A percentile compares a stretch with the other conserved stretches of the same genome.
These are phyloP conservation scores for Neofelis nebulosa DNA, from an alignment of 2,113 vertebrate species.

Conservation along the genomic window DNA sequence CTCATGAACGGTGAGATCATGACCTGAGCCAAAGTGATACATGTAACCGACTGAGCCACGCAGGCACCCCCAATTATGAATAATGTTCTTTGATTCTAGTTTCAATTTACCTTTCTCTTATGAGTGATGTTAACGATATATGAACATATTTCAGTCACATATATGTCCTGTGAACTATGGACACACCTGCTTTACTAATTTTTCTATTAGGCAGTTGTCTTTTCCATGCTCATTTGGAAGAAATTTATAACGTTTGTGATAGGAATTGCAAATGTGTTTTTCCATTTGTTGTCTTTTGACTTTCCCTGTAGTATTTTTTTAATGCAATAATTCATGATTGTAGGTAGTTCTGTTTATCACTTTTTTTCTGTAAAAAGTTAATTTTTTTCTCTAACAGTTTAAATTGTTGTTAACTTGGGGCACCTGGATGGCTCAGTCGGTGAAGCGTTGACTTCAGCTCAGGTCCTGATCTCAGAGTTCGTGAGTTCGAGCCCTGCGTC, in stretches of 20 bases:
- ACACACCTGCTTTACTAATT: not conserved
- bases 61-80: not conserved
- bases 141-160: not conserved
- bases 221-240: not conserved
- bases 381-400: not conserved
- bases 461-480: too few species aligned
- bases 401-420: not conserved
- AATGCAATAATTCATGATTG: not conserved
- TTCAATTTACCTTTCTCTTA: not conserved
- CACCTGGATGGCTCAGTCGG: too few species aligned
- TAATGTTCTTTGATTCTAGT: not conserved
- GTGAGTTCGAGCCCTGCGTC: rapidly evolving
- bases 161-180: not conserved
- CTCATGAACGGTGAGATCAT: too few species aligned
- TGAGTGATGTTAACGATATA: not conserved
- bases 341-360: not conserved
- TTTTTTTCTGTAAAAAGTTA: not conserved
- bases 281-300: not conserved
- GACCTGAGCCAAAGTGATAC: too few species aligned
- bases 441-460: too few species aligned
- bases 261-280: not conserved
- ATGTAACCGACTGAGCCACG: too few species aligned
- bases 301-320: not conserved
- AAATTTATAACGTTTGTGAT: not conserved
- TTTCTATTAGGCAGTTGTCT: not conserved